phyloP scores from a whole-genome alignment of 2,113 vertebrate genomes.

The Pipa parva region DNA sequence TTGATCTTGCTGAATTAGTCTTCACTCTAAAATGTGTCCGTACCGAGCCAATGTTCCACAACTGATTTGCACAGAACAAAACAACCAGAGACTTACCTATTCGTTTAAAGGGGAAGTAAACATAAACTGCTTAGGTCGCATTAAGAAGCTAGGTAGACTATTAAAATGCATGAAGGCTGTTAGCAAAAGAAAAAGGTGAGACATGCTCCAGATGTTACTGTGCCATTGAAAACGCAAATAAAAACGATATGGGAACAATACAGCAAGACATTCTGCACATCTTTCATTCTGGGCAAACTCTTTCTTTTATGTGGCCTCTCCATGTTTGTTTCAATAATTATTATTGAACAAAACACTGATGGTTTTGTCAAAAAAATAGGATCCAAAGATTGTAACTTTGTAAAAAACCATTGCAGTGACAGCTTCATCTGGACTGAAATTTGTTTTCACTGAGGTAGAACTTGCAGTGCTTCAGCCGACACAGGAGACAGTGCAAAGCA shows the following conservation, averaged over 20 bases:
- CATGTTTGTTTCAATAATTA: not conserved
- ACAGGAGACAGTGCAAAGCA: too few relatives aligned
- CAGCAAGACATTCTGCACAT: conserved; percentile 5
- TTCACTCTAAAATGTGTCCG: not conserved
- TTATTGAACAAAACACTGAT: not conserved
- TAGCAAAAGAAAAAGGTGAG: conserved; percentile 29
- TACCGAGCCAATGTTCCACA: not conserved
- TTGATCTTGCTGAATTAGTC: not conserved
- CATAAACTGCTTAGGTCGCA: conserved; percentile 10
- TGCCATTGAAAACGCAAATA: conserved; percentile 1
- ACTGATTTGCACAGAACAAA: not conserved
- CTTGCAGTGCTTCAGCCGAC: too few relatives aligned
- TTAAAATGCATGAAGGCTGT: conserved; percentile 22
- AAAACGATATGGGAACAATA: not conserved
- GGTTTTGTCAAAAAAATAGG: not conserved
- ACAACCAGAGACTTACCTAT: conserved; percentile 29
- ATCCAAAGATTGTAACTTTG: not conserved
- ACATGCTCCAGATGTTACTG: conserved; percentile 30
- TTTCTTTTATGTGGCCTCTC: conserved; percentile 12
- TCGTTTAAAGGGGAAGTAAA: conserved; percentile 11
- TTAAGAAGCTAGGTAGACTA: conserved; percentile 11
- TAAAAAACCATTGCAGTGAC: too few relatives aligned
- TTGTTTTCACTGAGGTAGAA: too few relatives aligned
- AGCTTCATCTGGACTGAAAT: too few relatives aligned
- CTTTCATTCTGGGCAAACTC: not conserved